Conservation (phyloP, 2,888 invertebrate species). For the Tachina lurida region DNA sequence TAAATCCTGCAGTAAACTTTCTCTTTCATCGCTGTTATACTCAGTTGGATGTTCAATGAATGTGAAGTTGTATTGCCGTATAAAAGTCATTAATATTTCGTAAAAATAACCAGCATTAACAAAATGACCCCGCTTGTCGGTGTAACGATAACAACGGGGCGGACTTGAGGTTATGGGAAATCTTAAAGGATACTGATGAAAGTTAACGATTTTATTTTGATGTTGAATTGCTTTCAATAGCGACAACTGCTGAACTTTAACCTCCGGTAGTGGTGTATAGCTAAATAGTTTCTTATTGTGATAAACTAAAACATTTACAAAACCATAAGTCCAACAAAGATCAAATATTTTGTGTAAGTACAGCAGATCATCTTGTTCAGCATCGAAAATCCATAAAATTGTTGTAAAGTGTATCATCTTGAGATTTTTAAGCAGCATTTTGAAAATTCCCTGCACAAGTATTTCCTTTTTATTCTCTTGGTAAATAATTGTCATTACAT, state of each 20-base stretch:
- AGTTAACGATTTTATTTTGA: slow-evolving; percentile 11
- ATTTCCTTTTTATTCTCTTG: not conserved
- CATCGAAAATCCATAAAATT: slow-evolving; percentile 23
- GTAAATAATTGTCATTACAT: slow-evolving; percentile 5
- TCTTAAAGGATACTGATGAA: slow-evolving; percentile 43
- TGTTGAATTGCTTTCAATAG: not conserved
- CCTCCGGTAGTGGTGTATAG: not conserved
- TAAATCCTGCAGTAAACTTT: not conserved
- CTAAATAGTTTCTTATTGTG: slow-evolving; percentile 15
- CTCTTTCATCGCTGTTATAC: slow-evolving; percentile 29
- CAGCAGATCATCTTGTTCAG: not conserved
- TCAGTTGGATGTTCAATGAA: slow-evolving; percentile 40
- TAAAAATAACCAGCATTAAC: slow-evolving; percentile 48
- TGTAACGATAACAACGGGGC: slow-evolving; percentile 46
- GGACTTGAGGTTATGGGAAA: slow-evolving; percentile 54
- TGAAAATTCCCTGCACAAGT: not conserved
- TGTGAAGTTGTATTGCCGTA: slow-evolving; percentile 38
- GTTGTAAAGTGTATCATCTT: slow-evolving; percentile 25
- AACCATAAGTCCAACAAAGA: slow-evolving; percentile 30
- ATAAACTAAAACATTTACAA: slow-evolving; percentile 31
- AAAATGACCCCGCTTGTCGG: slow-evolving; percentile 1
- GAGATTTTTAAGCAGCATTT: not conserved
- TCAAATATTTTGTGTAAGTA: slow-evolving; percentile 16
- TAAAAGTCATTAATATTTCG: slow-evolving; percentile 37
- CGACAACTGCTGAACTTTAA: not conserved